Conservation (phyloP, 1,140 invertebrate genomes). For the Brachionus asplanchnoidis region DNA sequence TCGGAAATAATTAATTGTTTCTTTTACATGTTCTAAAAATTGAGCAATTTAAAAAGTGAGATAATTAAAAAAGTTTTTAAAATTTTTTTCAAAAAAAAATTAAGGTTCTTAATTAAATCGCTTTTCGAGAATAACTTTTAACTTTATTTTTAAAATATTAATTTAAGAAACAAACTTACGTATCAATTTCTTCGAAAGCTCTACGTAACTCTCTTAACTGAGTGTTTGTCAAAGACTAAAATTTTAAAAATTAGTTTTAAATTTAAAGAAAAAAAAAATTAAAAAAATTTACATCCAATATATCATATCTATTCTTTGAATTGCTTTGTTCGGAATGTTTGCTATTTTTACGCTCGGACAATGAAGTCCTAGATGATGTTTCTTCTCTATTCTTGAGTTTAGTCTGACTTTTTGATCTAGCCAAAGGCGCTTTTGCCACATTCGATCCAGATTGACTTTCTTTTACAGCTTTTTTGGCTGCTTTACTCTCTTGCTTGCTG, state of each 20-base stretch:
- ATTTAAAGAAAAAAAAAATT: background rate
- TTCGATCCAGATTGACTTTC: background rate
- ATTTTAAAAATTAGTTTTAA: background rate
- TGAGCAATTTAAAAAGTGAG: too few relatives aligned
- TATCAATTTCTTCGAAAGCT: constrained; percentile 26
- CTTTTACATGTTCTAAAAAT: too few relatives aligned
- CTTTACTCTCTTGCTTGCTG: background rate
- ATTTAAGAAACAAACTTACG: background rate
- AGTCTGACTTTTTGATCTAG: background rate
- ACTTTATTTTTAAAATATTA: background rate
- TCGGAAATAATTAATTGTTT: too few relatives aligned
- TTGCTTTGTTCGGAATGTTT: background rate
- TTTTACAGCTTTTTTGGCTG: background rate
- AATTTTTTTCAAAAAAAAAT: too few relatives aligned
- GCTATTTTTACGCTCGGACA: background rate
- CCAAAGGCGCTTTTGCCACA: background rate
- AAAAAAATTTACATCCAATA: background rate
- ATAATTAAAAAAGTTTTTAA: too few relatives aligned
- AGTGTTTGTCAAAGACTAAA: background rate
- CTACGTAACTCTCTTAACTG: background rate
- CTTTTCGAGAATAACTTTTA: too few relatives aligned
- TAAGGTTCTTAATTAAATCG: too few relatives aligned
- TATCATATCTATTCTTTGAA: background rate
- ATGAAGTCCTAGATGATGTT: background rate
- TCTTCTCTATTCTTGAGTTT: constrained; percentile 5